These are phyloP conservation scores for Heliconius eleuchia DNA, from an alignment of 1,140 invertebrate genomes.

Conservation along the genomic window DNA sequence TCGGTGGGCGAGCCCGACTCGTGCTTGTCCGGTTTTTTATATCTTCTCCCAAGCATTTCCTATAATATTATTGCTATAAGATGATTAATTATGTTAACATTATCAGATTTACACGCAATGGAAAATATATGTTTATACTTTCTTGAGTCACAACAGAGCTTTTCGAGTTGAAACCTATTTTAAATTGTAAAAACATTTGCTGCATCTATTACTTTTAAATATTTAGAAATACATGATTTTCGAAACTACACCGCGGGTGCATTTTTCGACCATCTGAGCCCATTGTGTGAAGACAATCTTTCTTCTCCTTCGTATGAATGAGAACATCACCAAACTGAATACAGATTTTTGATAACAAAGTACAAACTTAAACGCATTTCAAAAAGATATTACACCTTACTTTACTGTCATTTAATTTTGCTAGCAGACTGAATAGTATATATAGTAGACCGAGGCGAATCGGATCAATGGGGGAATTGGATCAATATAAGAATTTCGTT, in stretches of 20 bases:
- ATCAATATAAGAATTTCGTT: too few species aligned
- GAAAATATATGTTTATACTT: not conserved
- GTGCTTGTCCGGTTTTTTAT: too few species aligned
- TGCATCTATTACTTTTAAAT: slow-evolving; percentile 24
- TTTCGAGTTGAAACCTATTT: not conserved
- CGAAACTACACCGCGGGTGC: slow-evolving; percentile 30
- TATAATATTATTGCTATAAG: too few species aligned
- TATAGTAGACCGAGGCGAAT: too few species aligned
- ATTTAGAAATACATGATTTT: slow-evolving; percentile 46
- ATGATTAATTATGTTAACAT: too few species aligned
- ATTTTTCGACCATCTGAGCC: slow-evolving; percentile 52
- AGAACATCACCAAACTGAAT: not conserved
- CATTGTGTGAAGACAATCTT: slow-evolving; percentile 19
- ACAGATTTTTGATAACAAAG: not conserved
- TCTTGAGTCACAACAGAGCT: not conserved
- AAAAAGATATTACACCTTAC: not conserved
- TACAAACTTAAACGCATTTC: not conserved
- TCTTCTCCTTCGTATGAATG: not conserved
- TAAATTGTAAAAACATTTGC: slow-evolving; percentile 14
- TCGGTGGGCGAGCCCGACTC: too few species aligned
- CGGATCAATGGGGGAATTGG: too few species aligned
- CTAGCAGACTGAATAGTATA: too few species aligned
- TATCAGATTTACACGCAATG: too few species aligned
- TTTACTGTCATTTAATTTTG: too few species aligned
- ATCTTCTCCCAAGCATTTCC: too few species aligned